Evolutionary conservation across 2,888 invertebrate species (phyloP), one percentile per base, ranked within the genome.

Genomic region (Eupithecia insigniata): DNA sequence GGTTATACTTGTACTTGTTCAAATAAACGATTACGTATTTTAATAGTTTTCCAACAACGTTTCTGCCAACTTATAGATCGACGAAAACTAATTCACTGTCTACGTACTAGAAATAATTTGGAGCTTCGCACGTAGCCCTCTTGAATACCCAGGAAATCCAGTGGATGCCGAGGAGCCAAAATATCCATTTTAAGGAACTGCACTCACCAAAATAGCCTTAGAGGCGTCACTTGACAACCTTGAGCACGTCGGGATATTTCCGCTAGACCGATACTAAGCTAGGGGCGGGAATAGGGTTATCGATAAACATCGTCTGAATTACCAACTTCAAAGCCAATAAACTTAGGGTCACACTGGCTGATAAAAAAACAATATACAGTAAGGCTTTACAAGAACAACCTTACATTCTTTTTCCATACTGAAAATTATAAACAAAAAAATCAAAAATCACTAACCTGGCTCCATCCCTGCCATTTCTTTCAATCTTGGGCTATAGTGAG

Each of bases 161-260:
- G 46, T 8, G 58, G 62, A 70, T 69, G 67, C 67, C 22, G 73
- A 66, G 69, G 36, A 67, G 14, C 58, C 66, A 66, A 73, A 73
- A 69, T 72, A 70, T 71, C 70, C 70, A 69, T 73, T 75, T 64
- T 55, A 70, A 70, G 70, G 69, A 73, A 72, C 68, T 73, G 73
- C 70, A 75, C 75, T 75, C 66, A 36, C 72, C 32, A 67, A 70
- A 72, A 75, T 73, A 73, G 75, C 66, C 70, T 75, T 46, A 36
- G 46, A 70, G 68, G 66, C 68, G 66, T 73, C 72, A 71, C 75
- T 75, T 71, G 72, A 75, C 75, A 71, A 69, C 72, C 62, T 70
- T 70, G 68, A 73, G 72, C 70, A 72, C 73, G 73, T 73, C 58
- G 70, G 72, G 67, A 73, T 73, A 75, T 71, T 69, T 75, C 75